These are phyloP conservation scores for Muscicapa comitata DNA, from an alignment of 2,797 vertebrate species.

Conservation along the genomic window DNA sequence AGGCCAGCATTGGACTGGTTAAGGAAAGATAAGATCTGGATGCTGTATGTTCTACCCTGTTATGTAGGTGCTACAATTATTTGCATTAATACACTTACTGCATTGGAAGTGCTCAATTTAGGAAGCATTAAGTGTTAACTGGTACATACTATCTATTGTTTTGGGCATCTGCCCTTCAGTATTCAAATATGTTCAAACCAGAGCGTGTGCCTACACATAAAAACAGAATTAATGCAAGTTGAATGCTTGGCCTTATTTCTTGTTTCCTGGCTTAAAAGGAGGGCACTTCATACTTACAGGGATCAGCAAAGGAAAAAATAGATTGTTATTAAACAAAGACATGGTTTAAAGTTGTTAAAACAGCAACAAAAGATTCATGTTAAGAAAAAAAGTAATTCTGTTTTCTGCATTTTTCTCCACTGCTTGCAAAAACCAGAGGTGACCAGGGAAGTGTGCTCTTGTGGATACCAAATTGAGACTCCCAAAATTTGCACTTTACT, in stretches of 20 bases:
- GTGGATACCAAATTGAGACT: fast-evolving
- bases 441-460: neutral
- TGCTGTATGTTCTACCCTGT: neutral
- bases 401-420: neutral
- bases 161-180: neutral
- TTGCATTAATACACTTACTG: neutral
- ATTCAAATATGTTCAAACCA: neutral
- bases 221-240: neutral
- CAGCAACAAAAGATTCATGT: neutral
- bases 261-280: neutral
- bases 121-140: neutral
- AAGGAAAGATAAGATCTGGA: neutral
- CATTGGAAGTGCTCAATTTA: neutral
- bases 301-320: neutral
- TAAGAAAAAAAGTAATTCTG: neutral
- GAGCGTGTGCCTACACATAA: neutral
- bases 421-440: neutral
- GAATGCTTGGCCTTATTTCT: conserved; percentile 8
- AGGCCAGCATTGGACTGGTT: conserved; percentile 6
- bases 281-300: neutral
- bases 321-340: neutral
- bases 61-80: neutral
- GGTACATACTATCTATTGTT: neutral
- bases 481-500: neutral
- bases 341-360: neutral